Conservation (phyloP, 2,888 invertebrate genomes). For the Carcina quercana region DNA sequence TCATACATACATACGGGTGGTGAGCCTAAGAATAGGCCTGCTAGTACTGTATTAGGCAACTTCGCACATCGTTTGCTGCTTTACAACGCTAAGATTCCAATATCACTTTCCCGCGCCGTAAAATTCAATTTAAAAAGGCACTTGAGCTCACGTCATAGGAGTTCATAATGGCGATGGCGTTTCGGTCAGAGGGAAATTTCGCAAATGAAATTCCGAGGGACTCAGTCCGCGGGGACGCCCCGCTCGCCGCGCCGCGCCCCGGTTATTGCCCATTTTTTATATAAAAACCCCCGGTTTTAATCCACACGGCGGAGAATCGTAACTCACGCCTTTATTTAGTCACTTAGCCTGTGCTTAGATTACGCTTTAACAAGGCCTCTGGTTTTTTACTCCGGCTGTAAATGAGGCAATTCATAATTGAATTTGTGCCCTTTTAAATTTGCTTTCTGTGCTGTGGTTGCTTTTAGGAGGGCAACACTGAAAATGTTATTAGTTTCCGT, state of each 20-base stretch:
- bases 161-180: constrained; percentile 36
- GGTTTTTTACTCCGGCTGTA: constrained; percentile 27
- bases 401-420: constrained; percentile 15
- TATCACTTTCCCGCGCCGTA: no score
- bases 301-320: constrained; percentile 39
- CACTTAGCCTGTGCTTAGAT: constrained; percentile 48
- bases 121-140: constrained; percentile 24
- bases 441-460: constrained; percentile 6
- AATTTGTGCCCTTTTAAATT: constrained; percentile 19
- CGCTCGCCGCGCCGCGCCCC: no score
- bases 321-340: constrained; percentile 55
- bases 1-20: no score
- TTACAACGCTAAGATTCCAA: no score
- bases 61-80: no score
- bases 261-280: constrained; percentile 55
- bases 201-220: constrained; percentile 54
- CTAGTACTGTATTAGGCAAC: no score
- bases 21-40: no score
- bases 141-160: constrained; percentile 28
- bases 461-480: background rate
- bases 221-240: constrained; percentile 34
- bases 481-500: no score
- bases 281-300: constrained; percentile 48
- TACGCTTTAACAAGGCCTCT: constrained; percentile 37
- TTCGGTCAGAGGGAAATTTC: constrained; percentile 45